Conservation (phyloP, 2,113 vertebrate species). For the Tor tambroides region DNA sequence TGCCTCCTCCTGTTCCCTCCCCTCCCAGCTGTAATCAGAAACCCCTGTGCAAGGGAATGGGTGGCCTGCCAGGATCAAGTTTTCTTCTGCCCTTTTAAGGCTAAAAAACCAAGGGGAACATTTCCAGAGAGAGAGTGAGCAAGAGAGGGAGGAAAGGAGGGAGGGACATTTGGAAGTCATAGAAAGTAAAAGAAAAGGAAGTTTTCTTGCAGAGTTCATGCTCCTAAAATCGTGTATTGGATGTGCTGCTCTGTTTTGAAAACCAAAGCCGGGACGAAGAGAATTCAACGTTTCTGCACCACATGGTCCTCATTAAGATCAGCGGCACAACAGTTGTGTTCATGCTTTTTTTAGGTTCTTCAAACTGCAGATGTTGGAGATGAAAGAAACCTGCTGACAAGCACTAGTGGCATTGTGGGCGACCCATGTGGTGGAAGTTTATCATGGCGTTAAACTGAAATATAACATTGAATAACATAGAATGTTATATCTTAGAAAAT, state of each 20-base stretch:
- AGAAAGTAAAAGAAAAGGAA: constrained; percentile 71
- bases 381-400: neutral
- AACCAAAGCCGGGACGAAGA: neutral
- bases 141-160: constrained; percentile 46
- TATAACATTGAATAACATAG: neutral
- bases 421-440: neutral
- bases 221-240: constrained; percentile 24
- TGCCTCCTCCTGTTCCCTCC: constrained; percentile 51
- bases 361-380: neutral
- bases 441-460: neutral
- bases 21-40: constrained; percentile 76
- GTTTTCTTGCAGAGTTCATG: constrained; percentile 57
- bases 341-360: constrained; percentile 9
- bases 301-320: neutral
- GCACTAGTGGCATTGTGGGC: too few species aligned
- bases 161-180: constrained; percentile 63
- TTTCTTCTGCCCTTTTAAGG: constrained; percentile 84
- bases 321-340: neutral
- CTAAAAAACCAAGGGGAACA: constrained; percentile 78
- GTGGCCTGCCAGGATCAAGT: constrained; percentile 78
- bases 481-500: neutral
- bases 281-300: neutral
- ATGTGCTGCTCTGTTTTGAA: constrained; percentile 36
- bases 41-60: constrained; percentile 68
- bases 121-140: constrained; percentile 64